A percentile compares a stretch with the other conserved stretches of the same genome.
Conservation (phyloP, 2,888 invertebrate species). For the Eudemis profundana region DNA sequence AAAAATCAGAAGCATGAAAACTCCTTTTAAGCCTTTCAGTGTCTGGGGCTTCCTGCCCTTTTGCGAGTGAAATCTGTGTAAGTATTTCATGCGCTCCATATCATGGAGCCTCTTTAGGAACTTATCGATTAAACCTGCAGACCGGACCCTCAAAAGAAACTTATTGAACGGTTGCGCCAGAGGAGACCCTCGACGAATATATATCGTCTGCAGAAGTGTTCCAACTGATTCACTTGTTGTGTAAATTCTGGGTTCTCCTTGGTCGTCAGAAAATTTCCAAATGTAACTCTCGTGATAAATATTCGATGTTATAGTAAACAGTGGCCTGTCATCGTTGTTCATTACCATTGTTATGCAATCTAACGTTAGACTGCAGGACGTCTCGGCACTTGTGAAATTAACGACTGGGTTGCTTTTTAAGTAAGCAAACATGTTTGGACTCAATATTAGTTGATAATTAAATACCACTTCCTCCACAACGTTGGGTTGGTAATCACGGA, state of each 20-base stretch:
- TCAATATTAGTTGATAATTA: constrained; percentile 43
- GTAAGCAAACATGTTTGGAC: constrained; percentile 17
- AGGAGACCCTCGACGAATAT: constrained; percentile 57
- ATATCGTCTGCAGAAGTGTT: constrained; percentile 50
- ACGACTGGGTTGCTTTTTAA: constrained; percentile 9
- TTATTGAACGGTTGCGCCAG: constrained; percentile 44
- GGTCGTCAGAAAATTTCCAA: constrained; percentile 50
- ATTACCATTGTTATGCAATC: constrained; percentile 53
- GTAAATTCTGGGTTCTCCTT: constrained; percentile 50
- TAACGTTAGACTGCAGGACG: constrained; percentile 48
- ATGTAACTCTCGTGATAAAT: constrained; percentile 45
- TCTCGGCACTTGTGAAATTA: neutral
- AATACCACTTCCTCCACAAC: constrained; percentile 45
- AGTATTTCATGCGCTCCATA: constrained; percentile 51
- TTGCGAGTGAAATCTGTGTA: constrained; percentile 31
- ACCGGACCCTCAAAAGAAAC: constrained; percentile 36
- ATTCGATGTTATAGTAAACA: constrained; percentile 52
- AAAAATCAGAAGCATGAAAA: constrained; percentile 50
- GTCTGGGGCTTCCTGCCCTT: constrained; percentile 33
- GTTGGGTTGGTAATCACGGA: constrained; percentile 51
- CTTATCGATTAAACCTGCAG: constrained; percentile 51
- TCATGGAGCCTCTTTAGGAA: constrained; percentile 43
- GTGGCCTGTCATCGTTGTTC: constrained; percentile 36
- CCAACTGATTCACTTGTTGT: constrained; percentile 48
- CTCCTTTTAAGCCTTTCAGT: constrained; percentile 48